Conservation (phyloP, 2,888 invertebrate genomes). For the Pandemis corylana region DNA sequence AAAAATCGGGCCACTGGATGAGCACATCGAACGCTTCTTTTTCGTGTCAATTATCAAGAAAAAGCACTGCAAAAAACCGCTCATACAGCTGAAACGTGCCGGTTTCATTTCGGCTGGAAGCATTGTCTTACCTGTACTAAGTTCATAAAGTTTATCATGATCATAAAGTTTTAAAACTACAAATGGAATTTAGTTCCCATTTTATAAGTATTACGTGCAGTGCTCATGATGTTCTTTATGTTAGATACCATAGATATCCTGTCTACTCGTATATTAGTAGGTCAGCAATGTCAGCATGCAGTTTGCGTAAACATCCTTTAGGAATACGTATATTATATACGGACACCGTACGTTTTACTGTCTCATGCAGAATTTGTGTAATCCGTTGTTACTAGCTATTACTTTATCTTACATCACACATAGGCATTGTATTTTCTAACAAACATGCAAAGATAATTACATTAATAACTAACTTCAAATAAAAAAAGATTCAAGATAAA, state of each 20-base stretch:
- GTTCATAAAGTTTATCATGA: background rate
- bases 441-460: slow-evolving; percentile 10
- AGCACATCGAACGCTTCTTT: background rate
- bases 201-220: background rate
- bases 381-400: background rate
- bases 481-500: background rate
- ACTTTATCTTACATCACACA: background rate
- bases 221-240: background rate
- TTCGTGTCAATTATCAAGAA: background rate
- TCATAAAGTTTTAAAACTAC: background rate
- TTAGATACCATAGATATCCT: background rate
- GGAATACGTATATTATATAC: background rate
- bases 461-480: slow-evolving; percentile 10
- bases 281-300: background rate
- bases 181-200: background rate
- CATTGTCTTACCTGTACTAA: background rate
- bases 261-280: background rate
- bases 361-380: background rate
- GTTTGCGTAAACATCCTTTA: background rate
- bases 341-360: background rate
- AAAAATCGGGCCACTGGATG: too few species aligned
- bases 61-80: background rate
- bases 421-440: background rate
- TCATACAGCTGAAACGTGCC: background rate
- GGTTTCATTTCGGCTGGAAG: too few species aligned